Conservation (phyloP, 2,797 vertebrate genomes). For the Gorsachius magnificus region DNA sequence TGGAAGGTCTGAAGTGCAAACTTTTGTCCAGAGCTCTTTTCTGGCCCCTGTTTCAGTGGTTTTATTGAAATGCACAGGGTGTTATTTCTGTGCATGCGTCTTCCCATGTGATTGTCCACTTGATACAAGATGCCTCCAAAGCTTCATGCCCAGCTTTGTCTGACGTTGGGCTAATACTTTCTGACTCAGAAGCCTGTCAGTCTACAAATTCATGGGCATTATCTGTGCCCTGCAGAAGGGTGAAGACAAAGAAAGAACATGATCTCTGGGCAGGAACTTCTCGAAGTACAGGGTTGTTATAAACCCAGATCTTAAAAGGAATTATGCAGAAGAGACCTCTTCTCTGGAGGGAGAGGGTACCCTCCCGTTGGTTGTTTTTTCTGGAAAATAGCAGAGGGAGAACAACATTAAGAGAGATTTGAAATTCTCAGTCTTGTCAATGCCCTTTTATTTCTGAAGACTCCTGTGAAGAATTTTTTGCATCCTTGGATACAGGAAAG, state of each 20-base stretch:
- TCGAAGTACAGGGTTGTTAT: neutral
- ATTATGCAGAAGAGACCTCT: neutral
- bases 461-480: neutral
- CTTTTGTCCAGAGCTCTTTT: neutral
- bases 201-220: neutral
- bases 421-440: neutral
- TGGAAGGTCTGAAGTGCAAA: neutral
- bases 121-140: neutral
- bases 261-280: neutral
- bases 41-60: neutral
- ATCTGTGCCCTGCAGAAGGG: conserved; percentile 8
- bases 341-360: neutral
- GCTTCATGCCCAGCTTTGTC: neutral
- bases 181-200: neutral
- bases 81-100: neutral
- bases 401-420: neutral
- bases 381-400: neutral
- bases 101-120: neutral
- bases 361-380: neutral
- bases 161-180: neutral
- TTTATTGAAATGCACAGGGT: neutral
- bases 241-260: neutral
- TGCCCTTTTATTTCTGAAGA: neutral
- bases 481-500: neutral
- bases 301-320: neutral